Conservation (phyloP, 1,140 invertebrate genomes). For the Nylanderia fulva region DNA sequence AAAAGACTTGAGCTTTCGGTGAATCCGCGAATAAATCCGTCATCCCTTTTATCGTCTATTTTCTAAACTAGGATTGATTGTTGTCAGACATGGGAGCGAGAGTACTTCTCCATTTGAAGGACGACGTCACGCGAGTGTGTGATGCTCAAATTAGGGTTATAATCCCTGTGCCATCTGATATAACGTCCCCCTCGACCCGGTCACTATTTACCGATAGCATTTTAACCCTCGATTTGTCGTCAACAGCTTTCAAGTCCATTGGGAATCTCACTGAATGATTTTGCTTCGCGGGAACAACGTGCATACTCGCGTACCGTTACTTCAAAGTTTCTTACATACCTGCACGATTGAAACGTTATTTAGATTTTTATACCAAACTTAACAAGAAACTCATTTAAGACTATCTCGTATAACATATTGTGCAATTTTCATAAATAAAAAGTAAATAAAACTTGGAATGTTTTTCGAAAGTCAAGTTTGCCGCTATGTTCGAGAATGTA, state of each 20-base stretch:
- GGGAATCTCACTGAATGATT: constrained; percentile 79
- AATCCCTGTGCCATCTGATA: constrained; percentile 83
- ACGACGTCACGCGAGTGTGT: constrained; percentile 66
- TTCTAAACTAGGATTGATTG: constrained; percentile 54
- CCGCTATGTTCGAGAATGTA: neutral
- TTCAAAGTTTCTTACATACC: constrained; percentile 39
- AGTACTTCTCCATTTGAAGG: constrained; percentile 66
- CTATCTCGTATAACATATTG: neutral
- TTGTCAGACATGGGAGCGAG: constrained; percentile 50
- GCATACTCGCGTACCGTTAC: constrained; percentile 73
- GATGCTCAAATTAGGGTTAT: constrained; percentile 84
- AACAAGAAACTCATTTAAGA: neutral
- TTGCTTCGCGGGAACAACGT: constrained; percentile 70
- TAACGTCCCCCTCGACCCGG: constrained; percentile 70
- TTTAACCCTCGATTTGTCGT: constrained; percentile 87
- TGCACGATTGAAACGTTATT: constrained; percentile 5
- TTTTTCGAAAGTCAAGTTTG: neutral
- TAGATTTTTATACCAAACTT: neutral
- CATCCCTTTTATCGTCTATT: constrained; percentile 33
- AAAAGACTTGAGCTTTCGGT: neutral
- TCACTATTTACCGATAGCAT: constrained; percentile 85
- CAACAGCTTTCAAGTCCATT: constrained; percentile 84
- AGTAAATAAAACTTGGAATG: neutral
- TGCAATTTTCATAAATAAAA: neutral
- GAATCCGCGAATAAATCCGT: constrained; percentile 37